These are phyloP conservation scores for Anguilla anguilla DNA, from an alignment of 2,797 vertebrate species.

Conservation along the genomic window DNA sequence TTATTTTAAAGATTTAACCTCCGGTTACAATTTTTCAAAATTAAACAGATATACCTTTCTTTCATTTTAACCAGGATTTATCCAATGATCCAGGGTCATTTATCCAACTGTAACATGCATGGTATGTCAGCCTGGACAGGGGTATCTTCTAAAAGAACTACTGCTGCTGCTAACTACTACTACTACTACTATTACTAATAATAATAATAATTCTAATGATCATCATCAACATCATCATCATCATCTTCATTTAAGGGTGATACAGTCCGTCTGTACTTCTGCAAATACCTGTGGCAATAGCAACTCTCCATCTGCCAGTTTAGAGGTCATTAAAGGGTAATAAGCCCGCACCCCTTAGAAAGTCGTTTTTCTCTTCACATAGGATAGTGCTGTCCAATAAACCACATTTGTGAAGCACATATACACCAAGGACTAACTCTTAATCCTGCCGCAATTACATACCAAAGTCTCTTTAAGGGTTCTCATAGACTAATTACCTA, in stretches of 20 bases:
- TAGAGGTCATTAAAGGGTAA: neutral
- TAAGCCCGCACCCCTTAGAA: neutral
- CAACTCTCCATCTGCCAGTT: constrained; percentile 3
- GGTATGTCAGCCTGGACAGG: neutral
- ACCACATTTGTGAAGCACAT: neutral
- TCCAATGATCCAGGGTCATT: neutral
- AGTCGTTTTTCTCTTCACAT: neutral
- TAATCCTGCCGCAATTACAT: neutral
- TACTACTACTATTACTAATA: neutral
- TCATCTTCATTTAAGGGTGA: neutral
- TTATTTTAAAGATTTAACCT: neutral
- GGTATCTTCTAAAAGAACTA: neutral
- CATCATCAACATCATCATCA: neutral
- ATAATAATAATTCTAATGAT: neutral
- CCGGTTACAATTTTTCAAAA: neutral
- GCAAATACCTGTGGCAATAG: constrained; percentile 3
- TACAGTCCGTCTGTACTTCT: neutral
- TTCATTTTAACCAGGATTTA: neutral
- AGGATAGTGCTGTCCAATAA: neutral
- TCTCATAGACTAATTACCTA: constrained; percentile 3
- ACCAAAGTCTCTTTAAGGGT: constrained; percentile 14
- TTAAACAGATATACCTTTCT: neutral
- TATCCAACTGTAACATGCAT: neutral
- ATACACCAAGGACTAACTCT: neutral
- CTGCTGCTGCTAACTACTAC: neutral